A percentile compares a stretch with the other conserved stretches of the same genome.
Conservation (phyloP, 2,888 invertebrate genomes). For the Oscheius sp. region DNA sequence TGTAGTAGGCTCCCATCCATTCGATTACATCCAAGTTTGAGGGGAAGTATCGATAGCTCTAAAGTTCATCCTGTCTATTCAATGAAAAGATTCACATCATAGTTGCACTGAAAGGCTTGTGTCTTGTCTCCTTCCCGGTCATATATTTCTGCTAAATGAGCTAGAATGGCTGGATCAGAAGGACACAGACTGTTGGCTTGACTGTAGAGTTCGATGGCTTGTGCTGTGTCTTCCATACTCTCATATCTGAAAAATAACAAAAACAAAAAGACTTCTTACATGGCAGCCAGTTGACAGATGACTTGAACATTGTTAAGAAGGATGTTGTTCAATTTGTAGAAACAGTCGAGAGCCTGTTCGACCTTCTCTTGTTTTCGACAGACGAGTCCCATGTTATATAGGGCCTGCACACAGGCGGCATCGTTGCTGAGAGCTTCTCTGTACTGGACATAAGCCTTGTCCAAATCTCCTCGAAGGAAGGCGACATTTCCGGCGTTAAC, state of each 20-base stretch:
- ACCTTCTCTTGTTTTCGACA: slow-evolving; percentile 79
- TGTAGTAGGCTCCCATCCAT: slow-evolving; percentile 88
- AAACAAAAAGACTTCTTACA: slow-evolving; percentile 72
- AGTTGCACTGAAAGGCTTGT: slow-evolving; percentile 85
- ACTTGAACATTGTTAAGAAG: slow-evolving; percentile 80
- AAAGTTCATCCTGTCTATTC: slow-evolving; percentile 46
- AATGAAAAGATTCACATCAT: slow-evolving; percentile 76
- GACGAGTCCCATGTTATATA: slow-evolving; percentile 75
- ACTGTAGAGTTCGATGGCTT: slow-evolving; percentile 74
- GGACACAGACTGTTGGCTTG: slow-evolving; percentile 82
- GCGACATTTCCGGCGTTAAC: slow-evolving; percentile 83
- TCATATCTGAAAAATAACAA: slow-evolving; percentile 75
- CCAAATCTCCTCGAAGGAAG: slow-evolving; percentile 76
- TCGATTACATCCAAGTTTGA: slow-evolving; percentile 83
- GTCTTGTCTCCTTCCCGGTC: slow-evolving; percentile 89
- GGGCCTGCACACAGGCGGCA: slow-evolving; percentile 78
- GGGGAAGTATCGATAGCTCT: slow-evolving; percentile 80
- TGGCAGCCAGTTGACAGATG: slow-evolving; percentile 81
- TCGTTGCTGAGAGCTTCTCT: slow-evolving; percentile 83
- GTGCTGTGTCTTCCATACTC: slow-evolving; percentile 75
- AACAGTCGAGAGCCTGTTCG: slow-evolving; percentile 82
- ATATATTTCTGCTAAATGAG: slow-evolving; percentile 88
- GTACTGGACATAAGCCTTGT: slow-evolving; percentile 57
- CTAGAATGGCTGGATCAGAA: slow-evolving; percentile 87
- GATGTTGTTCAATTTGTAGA: slow-evolving; percentile 81